Evolutionary conservation across 1,140 invertebrate genomes (phyloP).

Genomic region (Bombus soroeensis): DNA sequence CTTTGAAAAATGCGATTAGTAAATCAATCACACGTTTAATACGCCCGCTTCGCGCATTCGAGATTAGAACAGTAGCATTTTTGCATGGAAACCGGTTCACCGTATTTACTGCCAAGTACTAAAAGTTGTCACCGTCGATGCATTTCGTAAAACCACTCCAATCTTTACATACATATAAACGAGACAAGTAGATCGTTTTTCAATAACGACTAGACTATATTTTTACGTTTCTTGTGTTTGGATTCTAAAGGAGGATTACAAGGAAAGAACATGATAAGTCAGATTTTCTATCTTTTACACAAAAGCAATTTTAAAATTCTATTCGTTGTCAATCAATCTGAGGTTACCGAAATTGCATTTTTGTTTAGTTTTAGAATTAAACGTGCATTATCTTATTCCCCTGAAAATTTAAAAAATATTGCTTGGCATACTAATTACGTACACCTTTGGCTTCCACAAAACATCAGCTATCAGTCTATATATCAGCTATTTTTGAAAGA

Average conservation of each 20-base stretch:
- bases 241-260: background rate
- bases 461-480: no score
- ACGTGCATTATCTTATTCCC: background rate
- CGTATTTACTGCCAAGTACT: background rate
- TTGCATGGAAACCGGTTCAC: background rate
- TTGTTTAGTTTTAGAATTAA: no score
- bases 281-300: background rate
- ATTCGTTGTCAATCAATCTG: no score
- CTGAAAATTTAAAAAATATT: background rate
- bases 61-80: constrained; percentile 19
- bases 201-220: background rate
- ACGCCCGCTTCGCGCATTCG: background rate
- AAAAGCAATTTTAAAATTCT: no score
- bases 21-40: background rate
- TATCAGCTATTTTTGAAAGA: background rate
- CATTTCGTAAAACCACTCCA: background rate
- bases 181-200: background rate
- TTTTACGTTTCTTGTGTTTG: background rate
- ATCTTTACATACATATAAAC: background rate
- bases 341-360: no score
- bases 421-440: background rate
- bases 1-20: background rate
- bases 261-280: background rate
- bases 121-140: background rate
- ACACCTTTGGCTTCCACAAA: no score